Base-by-base conservation (phyloP, 2,888 invertebrate genomes). In the Synergus umbraculus region DNA sequence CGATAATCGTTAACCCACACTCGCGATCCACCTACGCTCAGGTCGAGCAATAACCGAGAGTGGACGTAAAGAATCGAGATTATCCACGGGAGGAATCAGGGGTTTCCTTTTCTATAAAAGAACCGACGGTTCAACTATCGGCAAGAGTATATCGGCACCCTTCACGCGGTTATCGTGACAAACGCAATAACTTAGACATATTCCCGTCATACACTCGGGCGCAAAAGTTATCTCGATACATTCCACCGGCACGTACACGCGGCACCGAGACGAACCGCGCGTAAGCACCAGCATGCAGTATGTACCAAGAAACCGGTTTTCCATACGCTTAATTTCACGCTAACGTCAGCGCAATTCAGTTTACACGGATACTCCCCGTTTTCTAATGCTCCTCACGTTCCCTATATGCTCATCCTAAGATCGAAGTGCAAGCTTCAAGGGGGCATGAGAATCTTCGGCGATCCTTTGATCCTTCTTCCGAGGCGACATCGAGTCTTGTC, bases 311-410 rank as follows among this genome's bases (percentile, higher is more conserved):
- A 90, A 90, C 91, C 91, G 91, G 91, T 91, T 91, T 88, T 86
- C 88, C 89, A 86, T 89, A 88, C 90, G 89, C 90, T 91, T 91
- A 91, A 91, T 91, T 91, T 91, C 91, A 91, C 91, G 91, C 90
- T 88, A 88, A 91, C 90, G 87, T 90, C 90, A 87, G 86, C 84
- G 90, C 91, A 88, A 91, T 91, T 91, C 90, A 89, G 90, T 90
- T 90, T 91, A 89, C 90, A 89, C 89, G 89, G 88, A 89, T 89
- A 88, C 88, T 87, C 86, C 86, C 87, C 87, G 88, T 86, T 87
- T 87, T 86, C 88, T 86, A 86, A 85, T 86, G 86, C 84, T 79
- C 83, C 78, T 80, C 84, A 78, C 80, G 69, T n/a, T 44, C 79
- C 37, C 41, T 66, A 37, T 64, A 46, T 37, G 54, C 58, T 7